These are phyloP conservation scores for Aphelinus certus DNA, from an alignment of 1,140 invertebrate genomes.

Conservation along the genomic window DNA sequence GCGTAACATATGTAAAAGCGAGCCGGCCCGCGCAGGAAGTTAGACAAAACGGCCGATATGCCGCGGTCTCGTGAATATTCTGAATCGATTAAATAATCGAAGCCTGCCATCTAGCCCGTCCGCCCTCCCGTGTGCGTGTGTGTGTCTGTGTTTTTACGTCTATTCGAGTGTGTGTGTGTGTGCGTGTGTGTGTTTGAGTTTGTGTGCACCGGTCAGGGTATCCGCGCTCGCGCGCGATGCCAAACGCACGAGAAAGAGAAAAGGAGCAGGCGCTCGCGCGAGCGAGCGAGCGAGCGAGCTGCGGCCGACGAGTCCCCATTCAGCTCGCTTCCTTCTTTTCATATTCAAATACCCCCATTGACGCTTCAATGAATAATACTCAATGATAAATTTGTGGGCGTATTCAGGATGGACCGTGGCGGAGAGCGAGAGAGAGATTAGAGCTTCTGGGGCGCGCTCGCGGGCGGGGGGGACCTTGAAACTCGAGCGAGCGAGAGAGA, in stretches of 20 bases:
- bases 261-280: neutral
- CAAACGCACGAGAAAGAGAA: neutral
- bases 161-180: neutral
- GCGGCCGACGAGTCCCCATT: constrained; percentile 47
- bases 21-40: constrained; percentile 57
- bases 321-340: constrained; percentile 62
- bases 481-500: constrained; percentile 11
- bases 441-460: neutral
- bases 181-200: constrained; percentile 9
- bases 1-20: constrained; percentile 35
- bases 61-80: constrained; percentile 58
- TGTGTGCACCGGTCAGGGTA: too few species aligned
- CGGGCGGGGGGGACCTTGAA: constrained; percentile 18
- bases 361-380: constrained; percentile 67
- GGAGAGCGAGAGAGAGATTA: constrained; percentile 21
- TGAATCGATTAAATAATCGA: constrained; percentile 67
- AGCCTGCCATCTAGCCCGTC: constrained; percentile 58
- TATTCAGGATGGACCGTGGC: constrained; percentile 49
- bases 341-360: constrained; percentile 66
- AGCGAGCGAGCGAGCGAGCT: neutral
- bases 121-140: constrained; percentile 19
- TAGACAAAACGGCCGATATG: constrained; percentile 60
- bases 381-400: constrained; percentile 67
- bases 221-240: neutral
- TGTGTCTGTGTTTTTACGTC: neutral